These are phyloP conservation scores for Psammodynastes pulverulentus DNA, from an alignment of 2,113 vertebrate genomes.

Conservation along the genomic window DNA sequence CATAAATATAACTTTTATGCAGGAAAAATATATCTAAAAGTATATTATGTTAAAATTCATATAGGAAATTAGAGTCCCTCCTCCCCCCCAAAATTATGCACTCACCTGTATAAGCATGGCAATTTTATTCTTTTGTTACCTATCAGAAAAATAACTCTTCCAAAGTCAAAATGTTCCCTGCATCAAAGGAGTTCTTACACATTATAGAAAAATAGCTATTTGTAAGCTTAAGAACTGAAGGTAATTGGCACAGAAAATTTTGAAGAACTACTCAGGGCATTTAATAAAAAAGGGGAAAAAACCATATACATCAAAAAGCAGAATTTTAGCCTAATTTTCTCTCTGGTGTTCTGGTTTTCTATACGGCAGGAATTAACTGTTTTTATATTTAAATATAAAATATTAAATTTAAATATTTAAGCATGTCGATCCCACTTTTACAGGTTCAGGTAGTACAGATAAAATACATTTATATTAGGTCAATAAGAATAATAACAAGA, in stretches of 20 bases:
- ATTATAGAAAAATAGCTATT: neutral
- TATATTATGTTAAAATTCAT: neutral
- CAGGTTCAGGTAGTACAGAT: neutral
- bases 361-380: neutral
- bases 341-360: neutral
- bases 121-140: neutral
- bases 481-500: neutral
- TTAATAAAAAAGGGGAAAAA: neutral
- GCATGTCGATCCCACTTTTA: too few species aligned
- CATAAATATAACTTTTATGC: neutral
- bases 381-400: too few species aligned
- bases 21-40: neutral
- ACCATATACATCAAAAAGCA: neutral
- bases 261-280: neutral
- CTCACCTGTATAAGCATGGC: neutral
- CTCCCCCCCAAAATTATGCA: neutral
- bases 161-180: neutral
- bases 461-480: neutral
- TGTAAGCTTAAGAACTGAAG: neutral
- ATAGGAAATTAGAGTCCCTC: neutral
- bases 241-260: neutral
- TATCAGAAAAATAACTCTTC: neutral
- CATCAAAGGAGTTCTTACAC: neutral
- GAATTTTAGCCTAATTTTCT: neutral
- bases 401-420: too few species aligned